Percentiles rank a stretch among this genome's conserved stretches.
Evolutionary conservation across 2,888 invertebrate species (phyloP).

Genomic region (Oligia strigilis): DNA sequence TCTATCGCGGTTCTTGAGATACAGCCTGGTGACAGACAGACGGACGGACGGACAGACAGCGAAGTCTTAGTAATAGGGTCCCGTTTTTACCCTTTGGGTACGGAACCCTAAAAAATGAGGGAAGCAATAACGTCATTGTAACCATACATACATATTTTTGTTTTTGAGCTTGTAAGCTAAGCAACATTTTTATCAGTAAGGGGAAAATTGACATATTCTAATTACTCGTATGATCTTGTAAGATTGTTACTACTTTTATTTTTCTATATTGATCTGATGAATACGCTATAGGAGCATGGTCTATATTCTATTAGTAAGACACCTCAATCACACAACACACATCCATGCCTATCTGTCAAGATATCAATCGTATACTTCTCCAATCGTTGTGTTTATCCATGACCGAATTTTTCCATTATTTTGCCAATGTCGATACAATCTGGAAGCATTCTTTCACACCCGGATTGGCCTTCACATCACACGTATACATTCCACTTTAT

Average conservation of each 20-base stretch:
- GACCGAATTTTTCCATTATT: slow-evolving; percentile 25
- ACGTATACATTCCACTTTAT: slow-evolving; percentile 22
- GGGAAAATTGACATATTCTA: too few species aligned
- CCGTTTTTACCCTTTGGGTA: too few species aligned
- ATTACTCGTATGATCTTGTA: too few species aligned
- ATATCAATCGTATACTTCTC: slow-evolving; percentile 9
- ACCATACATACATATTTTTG: too few species aligned
- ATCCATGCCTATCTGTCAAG: background rate
- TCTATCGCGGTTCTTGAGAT: too few species aligned
- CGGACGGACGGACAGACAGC: too few species aligned
- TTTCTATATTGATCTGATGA: background rate
- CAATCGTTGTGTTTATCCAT: background rate
- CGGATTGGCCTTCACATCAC: slow-evolving; percentile 36
- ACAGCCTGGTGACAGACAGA: too few species aligned
- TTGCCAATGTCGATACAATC: slow-evolving; percentile 35
- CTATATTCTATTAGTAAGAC: background rate
- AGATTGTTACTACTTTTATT: background rate
- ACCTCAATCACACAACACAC: slow-evolving; percentile 16
- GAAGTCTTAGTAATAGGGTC: too few species aligned
- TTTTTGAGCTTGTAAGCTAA: background rate
- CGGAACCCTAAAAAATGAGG: too few species aligned
- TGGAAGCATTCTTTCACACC: slow-evolving; percentile 39
- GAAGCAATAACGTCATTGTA: too few species aligned
- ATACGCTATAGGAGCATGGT: accelerated
- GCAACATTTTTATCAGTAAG: background rate